Base-by-base conservation (phyloP, 2,888 invertebrate genomes). In the Xanthorhoe spadicearia region DNA sequence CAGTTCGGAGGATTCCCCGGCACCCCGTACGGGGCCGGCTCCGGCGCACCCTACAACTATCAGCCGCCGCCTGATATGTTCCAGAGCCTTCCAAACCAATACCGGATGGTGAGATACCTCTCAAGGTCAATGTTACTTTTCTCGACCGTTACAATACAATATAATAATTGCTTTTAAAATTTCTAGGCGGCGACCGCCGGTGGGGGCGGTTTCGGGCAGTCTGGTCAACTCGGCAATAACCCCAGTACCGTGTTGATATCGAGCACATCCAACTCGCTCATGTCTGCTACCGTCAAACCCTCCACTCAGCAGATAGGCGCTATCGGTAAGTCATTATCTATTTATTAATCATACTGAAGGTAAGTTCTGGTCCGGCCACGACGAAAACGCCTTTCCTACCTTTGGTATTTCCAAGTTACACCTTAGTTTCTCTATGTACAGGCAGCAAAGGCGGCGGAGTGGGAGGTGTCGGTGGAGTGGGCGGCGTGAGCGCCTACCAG, bases 161-260 rank as follows among this genome's bases (percentile, higher is more conserved):
- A 43, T 43, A 38, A 6, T 59, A 18, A 51, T 13, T 38, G 48
- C 10, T 60, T 56, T 48, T 64, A 9, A 51, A 2, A 51, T 70
- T 72, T 68, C 43, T 74, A 82, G 88, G 86, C 90, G 77, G 93
- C 94, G 53, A 93, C 94, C 19, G 94, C 94, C 5, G 94, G 94
- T 18, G 94, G 94, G 65, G 95, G 95, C 51, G 95, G 95, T 28
- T 97, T 96, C 81, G 96, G 96, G 17, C 97, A 97, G 83, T 96
- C 96, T 58, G 97, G 97, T 78, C 96, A 96, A 82, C 94, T 97
- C 74, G 94, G 95, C 72, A 97, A 95, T 83, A 97, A 96, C 86
- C 97, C 97, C 57, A 97, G 96, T 82, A 97, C 97, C 17, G 97
- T 98, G 76, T 95, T 98, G 77, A 98, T 98, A 74, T 97, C 97